Evolutionary conservation across 2,113 vertebrate genomes (phyloP).

Genomic region (Urocynchramus pylzowi): DNA sequence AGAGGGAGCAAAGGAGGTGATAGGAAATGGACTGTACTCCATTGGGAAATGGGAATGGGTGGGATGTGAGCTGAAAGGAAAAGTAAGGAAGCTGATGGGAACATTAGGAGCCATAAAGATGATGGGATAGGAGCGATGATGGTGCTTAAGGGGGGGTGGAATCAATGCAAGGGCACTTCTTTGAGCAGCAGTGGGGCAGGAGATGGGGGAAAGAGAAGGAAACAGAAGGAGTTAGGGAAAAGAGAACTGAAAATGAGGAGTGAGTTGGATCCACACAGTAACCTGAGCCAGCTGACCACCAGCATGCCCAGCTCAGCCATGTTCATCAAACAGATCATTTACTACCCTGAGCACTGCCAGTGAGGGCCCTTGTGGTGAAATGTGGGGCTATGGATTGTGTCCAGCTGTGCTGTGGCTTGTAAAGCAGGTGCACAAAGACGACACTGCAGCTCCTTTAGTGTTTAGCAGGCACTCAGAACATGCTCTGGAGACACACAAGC

Average conservation of each 20-base stretch:
- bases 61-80: background rate
- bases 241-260: background rate
- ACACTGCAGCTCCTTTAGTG: background rate
- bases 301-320: accelerated
- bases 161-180: background rate
- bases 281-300: background rate
- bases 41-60: background rate
- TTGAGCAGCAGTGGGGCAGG: background rate
- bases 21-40: background rate
- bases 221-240: background rate
- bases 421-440: background rate
- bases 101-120: background rate
- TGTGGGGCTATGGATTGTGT: accelerated
- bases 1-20: background rate
- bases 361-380: background rate
- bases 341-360: accelerated
- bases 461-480: background rate
- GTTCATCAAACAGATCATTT: background rate
- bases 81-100: background rate
- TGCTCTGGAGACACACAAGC: background rate
- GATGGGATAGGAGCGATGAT: background rate
- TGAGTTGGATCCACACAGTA: background rate
- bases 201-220: background rate
- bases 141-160: background rate
- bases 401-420: background rate